Base-by-base conservation (phyloP, 2,797 vertebrate genomes). In the Gadopsis bispinosus region DNA sequence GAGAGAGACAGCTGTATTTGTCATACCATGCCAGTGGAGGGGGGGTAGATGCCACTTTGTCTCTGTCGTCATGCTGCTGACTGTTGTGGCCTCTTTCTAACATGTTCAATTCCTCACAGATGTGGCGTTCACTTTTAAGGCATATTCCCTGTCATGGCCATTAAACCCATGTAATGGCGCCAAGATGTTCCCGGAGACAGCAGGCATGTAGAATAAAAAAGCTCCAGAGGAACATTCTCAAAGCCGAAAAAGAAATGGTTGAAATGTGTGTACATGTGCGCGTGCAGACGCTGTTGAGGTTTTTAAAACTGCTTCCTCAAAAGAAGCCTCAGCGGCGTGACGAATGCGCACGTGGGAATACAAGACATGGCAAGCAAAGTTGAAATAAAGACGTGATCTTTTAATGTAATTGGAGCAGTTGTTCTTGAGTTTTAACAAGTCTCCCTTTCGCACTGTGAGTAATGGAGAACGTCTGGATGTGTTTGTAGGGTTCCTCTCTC, bases 81-180 rank as follows among this genome's bases (percentile, higher is more conserved):
- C 89, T 94, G 89, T 91, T 94, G 93, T 92, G 92, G 92, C 89
- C 85, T 92, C 82, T 74, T 77, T 91, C 80, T 83, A 88, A 92
- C 86, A 89, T 87, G 85, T 93, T 87, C 87, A 92, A 92, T 94
- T 89, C 85, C 86, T 93, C 88, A 86, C 92, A 94, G 92, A 95
- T 93, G 94, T 93, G 87, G 86, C n/a, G 83, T 88, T 90, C 77
- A 88, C 91, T 94, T 93, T 92, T 90, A 94, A 95, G 89, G 81
- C 91, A 92, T 94, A 93, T 93, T 92, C 83, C 67, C 90, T 92
- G 92, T 94, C 93, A 89, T 19, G 84, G 84, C 83, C 83, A 91
- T 94, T 92, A 93, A 94, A 92, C 41, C 89, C 83, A 56, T 83
- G 88, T 93, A 93, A 93, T 91, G 87, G 84, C 37, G 81, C 90